phyloP scores from a whole-genome alignment of 1,140 invertebrate genomes.

The Cecropterus lyciades region DNA sequence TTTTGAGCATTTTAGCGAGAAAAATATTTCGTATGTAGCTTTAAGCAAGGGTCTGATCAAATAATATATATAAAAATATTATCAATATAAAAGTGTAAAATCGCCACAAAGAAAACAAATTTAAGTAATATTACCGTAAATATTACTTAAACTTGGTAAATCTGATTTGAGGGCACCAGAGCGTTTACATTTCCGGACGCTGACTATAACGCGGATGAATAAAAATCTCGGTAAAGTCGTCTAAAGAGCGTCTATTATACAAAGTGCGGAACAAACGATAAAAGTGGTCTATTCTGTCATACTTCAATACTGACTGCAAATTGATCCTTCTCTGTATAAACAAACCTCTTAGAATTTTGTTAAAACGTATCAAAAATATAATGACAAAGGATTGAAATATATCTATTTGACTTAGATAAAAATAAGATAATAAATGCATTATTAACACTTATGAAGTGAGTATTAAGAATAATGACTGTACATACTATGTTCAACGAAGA shows the following conservation, averaged over 20 bases:
- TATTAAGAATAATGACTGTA: too few species aligned
- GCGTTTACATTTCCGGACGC: slow-evolving; percentile 39
- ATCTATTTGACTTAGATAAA: too few species aligned
- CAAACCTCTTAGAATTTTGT: slow-evolving; percentile 3
- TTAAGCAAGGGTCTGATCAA: too few species aligned
- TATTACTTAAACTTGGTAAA: slow-evolving; percentile 59
- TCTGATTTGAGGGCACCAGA: slow-evolving; percentile 53
- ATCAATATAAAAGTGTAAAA: too few species aligned
- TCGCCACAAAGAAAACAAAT: too few species aligned
- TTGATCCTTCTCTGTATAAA: slow-evolving; percentile 32
- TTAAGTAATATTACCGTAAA: slow-evolving; percentile 47
- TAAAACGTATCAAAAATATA: neutral
- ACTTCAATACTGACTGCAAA: slow-evolving; percentile 26
- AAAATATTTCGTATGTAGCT: too few species aligned
- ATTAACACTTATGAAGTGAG: too few species aligned
- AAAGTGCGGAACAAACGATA: slow-evolving; percentile 37
- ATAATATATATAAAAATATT: too few species aligned
- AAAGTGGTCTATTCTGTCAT: slow-evolving; percentile 26
- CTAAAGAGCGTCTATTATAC: slow-evolving; percentile 54
- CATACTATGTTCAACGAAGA: too few species aligned
- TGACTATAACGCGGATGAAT: slow-evolving; percentile 49
- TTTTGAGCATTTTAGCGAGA: too few species aligned
- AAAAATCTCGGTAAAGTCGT: slow-evolving; percentile 46
- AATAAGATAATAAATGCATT: too few species aligned
- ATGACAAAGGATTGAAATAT: neutral